A percentile compares a stretch with the other conserved stretches of the same genome.
phyloP scores from a whole-genome alignment of 2,888 invertebrate genomes.

The Cataglyphis cursor region DNA sequence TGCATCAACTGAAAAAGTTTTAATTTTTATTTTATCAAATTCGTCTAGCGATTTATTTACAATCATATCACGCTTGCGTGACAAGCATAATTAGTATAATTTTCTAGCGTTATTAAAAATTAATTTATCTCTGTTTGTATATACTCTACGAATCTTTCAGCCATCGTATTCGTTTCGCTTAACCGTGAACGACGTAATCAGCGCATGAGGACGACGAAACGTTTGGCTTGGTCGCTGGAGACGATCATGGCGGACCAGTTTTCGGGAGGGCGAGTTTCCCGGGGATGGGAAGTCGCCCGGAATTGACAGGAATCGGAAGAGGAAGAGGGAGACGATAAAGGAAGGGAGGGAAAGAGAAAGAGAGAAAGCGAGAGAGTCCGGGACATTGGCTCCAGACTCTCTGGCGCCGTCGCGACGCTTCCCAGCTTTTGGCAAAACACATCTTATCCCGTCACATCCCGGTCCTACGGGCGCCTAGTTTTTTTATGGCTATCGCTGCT shows the following conservation, averaged over 20 bases:
- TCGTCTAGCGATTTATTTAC: neutral
- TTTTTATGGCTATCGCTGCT: conserved; percentile 78
- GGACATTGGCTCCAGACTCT: conserved; percentile 84
- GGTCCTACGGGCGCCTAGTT: conserved; percentile 76
- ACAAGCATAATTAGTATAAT: conserved; percentile 13
- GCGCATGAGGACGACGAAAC: conserved; percentile 24
- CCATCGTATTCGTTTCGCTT: conserved; percentile 22
- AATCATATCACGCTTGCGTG: neutral
- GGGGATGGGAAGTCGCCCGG: conserved; percentile 72
- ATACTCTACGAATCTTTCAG: neutral
- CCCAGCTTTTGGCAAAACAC: conserved; percentile 85
- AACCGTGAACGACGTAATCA: conserved; percentile 47
- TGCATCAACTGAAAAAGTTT: neutral
- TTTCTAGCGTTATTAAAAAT: conserved; percentile 5
- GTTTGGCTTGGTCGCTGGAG: conserved; percentile 36
- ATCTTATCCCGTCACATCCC: conserved; percentile 79
- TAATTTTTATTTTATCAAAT: neutral
- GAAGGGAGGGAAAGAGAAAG: conserved; percentile 75
- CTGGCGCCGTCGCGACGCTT: conserved; percentile 85
- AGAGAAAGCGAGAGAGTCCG: conserved; percentile 71
- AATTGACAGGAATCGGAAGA: conserved; percentile 78
- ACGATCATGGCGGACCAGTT: conserved; percentile 55
- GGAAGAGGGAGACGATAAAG: conserved; percentile 42
- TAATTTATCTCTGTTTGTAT: neutral
- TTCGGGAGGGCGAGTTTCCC: conserved; percentile 60